phyloP scores from a whole-genome alignment of 1,140 invertebrate genomes.

The Drosophila virilis region DNA sequence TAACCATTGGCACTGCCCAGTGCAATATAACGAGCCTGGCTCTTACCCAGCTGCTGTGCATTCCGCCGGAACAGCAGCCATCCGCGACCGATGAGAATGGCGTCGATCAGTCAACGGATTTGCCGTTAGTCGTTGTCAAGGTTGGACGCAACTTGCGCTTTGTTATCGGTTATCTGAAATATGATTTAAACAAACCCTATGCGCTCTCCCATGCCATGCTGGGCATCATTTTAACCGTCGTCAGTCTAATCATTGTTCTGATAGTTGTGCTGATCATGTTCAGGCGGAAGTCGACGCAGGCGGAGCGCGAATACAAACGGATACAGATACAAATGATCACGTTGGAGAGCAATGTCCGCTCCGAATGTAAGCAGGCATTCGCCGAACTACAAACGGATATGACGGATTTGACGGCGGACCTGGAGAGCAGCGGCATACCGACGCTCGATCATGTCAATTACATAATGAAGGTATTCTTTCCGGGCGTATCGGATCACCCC shows the following conservation, averaged over 20 bases:
- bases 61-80: slow-evolving; percentile 94
- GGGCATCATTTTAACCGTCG: slow-evolving; percentile 92
- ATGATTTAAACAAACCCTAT: slow-evolving; percentile 93
- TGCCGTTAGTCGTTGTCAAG: slow-evolving; percentile 95
- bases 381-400: slow-evolving; percentile 99
- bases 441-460: slow-evolving; percentile 98
- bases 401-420: slow-evolving; percentile 98
- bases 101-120: slow-evolving; percentile 88
- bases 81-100: slow-evolving; percentile 93
- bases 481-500: slow-evolving; percentile 95
- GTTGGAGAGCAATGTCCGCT: slow-evolving; percentile 98
- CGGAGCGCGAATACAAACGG: slow-evolving; percentile 97
- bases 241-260: slow-evolving; percentile 93
- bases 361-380: slow-evolving; percentile 99
- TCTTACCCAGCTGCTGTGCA: slow-evolving; percentile 94
- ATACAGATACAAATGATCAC: slow-evolving; percentile 99
- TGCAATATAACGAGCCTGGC: slow-evolving; percentile 98
- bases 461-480: slow-evolving; percentile 99
- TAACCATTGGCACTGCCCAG: slow-evolving; percentile 93
- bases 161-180: slow-evolving; percentile 94
- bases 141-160: slow-evolving; percentile 94
- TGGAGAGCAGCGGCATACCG: slow-evolving; percentile 97
- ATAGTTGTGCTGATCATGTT: slow-evolving; percentile 95
- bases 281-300: slow-evolving; percentile 95
- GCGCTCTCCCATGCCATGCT: slow-evolving; percentile 94